phyloP scores from a whole-genome alignment of 2,888 invertebrate genomes.

The Andricus quercusramuli region DNA sequence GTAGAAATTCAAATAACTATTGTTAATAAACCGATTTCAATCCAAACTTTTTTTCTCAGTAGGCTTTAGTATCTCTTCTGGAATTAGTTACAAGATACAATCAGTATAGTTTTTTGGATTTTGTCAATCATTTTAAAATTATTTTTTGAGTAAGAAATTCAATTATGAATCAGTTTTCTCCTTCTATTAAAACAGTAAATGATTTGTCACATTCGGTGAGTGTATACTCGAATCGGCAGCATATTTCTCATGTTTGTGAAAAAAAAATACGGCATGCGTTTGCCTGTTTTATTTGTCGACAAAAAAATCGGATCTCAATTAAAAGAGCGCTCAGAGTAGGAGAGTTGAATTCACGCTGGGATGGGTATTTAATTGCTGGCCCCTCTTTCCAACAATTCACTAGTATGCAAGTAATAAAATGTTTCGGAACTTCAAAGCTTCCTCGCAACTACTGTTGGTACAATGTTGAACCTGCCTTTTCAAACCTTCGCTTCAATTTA shows the following conservation, averaged over 20 bases:
- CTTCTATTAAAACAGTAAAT: neutral
- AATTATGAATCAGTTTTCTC: neutral
- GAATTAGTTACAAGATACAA: too few species aligned
- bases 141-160: neutral
- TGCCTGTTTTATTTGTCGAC: constrained; percentile 2
- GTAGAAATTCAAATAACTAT: too few species aligned
- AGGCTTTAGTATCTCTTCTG: too few species aligned
- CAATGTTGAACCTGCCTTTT: neutral
- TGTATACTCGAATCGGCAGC: too few species aligned
- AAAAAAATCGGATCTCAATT: constrained; percentile 22
- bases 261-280: neutral
- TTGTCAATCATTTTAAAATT: too few species aligned
- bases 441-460: neutral
- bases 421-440: neutral
- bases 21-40: too few species aligned
- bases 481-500: too few species aligned
- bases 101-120: too few species aligned
- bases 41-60: too few species aligned
- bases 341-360: neutral
- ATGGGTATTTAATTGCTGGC: neutral
- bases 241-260: neutral
- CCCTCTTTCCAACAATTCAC: constrained; percentile 11
- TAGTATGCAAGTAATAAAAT: neutral
- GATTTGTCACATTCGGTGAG: neutral
- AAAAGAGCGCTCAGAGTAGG: neutral